Percentiles rank a stretch among this genome's conserved stretches.
Conservation (phyloP, 2,797 vertebrate genomes). For the Orientallactaga sibirica region DNA sequence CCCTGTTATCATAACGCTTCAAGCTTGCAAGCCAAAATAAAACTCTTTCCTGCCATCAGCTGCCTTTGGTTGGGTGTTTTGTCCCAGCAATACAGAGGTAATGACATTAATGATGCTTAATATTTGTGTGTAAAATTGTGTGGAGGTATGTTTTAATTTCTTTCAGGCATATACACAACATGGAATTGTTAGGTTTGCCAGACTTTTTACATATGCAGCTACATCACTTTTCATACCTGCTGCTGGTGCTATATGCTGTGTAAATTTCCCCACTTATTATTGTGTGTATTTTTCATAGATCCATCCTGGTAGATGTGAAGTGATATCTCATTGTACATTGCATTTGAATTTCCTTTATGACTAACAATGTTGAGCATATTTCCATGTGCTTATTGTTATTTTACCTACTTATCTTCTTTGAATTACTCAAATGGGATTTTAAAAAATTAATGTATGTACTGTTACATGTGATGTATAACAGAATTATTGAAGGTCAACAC, state of each 20-base stretch:
- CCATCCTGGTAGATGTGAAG: not conserved
- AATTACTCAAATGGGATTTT: not conserved
- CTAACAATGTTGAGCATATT: not conserved
- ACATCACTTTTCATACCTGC: not conserved
- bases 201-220: not conserved
- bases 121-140: not conserved
- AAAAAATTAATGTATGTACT: not conserved
- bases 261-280: not conserved
- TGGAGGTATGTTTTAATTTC: not conserved
- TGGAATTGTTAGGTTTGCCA: not conserved
- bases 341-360: not conserved
- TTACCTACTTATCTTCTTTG: not conserved
- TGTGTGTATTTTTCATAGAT: not conserved
- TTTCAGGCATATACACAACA: not conserved
- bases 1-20: too few species aligned
- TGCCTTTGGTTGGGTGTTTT: too few species aligned
- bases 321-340: not conserved
- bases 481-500: not conserved
- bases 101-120: too few species aligned
- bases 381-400: not conserved
- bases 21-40: too few species aligned
- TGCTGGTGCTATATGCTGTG: not conserved
- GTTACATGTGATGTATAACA: not conserved
- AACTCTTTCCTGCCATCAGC: too few species aligned
- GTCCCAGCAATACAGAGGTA: too few species aligned